These are phyloP conservation scores for Microdon myrmicae DNA, from an alignment of 2,888 invertebrate species.

Conservation along the genomic window DNA sequence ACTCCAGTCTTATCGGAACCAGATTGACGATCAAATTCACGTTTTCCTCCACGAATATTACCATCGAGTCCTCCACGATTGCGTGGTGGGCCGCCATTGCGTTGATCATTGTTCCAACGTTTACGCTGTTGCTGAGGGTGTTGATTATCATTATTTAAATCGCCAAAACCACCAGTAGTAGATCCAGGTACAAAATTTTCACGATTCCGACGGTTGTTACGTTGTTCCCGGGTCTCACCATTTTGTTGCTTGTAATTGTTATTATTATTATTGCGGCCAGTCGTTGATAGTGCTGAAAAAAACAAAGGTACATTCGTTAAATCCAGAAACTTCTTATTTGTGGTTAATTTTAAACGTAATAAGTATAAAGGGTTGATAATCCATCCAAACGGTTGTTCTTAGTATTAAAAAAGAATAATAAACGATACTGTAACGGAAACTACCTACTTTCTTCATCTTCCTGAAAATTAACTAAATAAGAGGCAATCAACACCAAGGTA, in stretches of 20 bases:
- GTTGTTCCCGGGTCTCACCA: conserved; percentile 76
- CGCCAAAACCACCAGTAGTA: conserved; percentile 65
- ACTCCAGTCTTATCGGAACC: conserved; percentile 96
- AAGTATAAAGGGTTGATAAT: too few species aligned
- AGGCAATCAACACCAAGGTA: too few species aligned
- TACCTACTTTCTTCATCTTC: too few species aligned
- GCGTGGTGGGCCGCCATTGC: conserved; percentile 58
- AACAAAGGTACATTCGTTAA: too few species aligned
- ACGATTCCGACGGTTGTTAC: conserved; percentile 69
- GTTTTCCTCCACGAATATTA: conserved; percentile 76
- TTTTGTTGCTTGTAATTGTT: conserved; percentile 56
- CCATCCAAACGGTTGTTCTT: too few species aligned
- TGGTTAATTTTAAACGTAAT: too few species aligned
- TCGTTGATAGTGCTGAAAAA: conserved; percentile 8
- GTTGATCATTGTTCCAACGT: conserved; percentile 68
- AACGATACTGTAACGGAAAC: too few species aligned
- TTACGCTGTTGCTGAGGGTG: conserved; percentile 61
- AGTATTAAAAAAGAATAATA: too few species aligned
- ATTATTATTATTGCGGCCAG: conserved; percentile 23
- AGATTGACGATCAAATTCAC: conserved; percentile 94
- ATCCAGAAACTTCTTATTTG: too few species aligned
- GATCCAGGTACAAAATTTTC: conserved; percentile 58
- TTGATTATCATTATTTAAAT: conserved; percentile 47
- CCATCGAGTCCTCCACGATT: conserved; percentile 65
- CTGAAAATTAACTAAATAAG: too few species aligned